Conservation (phyloP, 2,113 vertebrate species). For the Charadrius vociferus region DNA sequence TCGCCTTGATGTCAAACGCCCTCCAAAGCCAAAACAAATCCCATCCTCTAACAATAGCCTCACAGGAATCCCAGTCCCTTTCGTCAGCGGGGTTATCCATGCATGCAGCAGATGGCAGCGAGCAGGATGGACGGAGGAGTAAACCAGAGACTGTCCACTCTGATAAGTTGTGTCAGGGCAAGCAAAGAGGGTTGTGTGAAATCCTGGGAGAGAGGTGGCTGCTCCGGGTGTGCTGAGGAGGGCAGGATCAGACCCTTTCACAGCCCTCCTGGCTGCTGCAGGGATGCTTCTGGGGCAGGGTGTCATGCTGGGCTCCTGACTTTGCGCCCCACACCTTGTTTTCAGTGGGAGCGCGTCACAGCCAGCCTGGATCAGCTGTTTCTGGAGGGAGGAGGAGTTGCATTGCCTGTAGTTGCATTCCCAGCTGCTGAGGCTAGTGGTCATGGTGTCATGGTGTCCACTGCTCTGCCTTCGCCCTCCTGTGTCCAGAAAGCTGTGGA, state of each 20-base stretch:
- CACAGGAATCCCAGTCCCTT: neutral
- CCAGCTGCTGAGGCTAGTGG: fast-evolving
- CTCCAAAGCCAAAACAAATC: neutral
- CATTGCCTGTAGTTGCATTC: neutral
- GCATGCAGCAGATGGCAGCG: neutral
- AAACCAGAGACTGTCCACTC: neutral
- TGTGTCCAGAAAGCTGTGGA: fast-evolving
- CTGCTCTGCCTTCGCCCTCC: neutral
- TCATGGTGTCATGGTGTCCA: fast-evolving
- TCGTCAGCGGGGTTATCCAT: neutral
- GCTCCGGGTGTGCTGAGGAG: neutral
- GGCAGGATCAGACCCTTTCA: neutral
- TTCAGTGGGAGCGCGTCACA: neutral
- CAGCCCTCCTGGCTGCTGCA: neutral
- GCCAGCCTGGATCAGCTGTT: neutral
- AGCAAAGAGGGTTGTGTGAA: neutral
- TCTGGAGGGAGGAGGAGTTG: neutral
- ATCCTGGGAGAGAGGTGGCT: neutral
- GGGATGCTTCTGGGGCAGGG: neutral
- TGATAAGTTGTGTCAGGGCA: neutral
- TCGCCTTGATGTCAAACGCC: neutral
- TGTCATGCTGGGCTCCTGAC: fast-evolving
- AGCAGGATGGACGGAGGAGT: neutral
- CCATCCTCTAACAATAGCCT: neutral
- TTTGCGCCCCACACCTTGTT: neutral